Base-by-base conservation (phyloP, 1,140 invertebrate genomes). In the Brachionus rubens region DNA sequence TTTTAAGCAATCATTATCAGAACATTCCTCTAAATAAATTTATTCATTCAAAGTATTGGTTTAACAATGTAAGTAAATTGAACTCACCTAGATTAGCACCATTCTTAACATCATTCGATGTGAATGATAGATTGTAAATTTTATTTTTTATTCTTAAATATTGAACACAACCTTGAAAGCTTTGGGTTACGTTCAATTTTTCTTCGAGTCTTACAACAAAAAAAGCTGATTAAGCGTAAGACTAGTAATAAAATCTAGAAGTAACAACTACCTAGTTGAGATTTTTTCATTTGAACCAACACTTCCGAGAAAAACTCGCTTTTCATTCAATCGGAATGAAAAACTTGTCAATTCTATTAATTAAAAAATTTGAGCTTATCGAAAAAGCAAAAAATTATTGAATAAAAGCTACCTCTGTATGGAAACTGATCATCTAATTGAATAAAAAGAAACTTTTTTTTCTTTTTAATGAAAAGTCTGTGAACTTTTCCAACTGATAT, bases 121-220 rank as follows among this genome's bases (percentile, higher is more conserved):
- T 43, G 19, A 72, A 72, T 12, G 68, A 50, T 24, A 72, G 6
- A n/a, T 72, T 72, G 1, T 50, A 12, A n/a, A 24, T 14, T 33
- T 72, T 3, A 50, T 72, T 41, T 40, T 50, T 72, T 26, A 72
- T 12, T 54, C 30, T 72, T 19, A 72, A 72, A 72, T 36, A 72
- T 30, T 50, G 68, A 21, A 72, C 30, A 26, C 68, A 72, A 40
- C 68, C 68, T 10, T 65, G 59, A 43, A 65, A 43, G 19, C 21
- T 43, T 65, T 43, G 10, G 14, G 10, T 65, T 26, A 43, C 24
- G 28, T 65, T 65, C 12, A 65, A 43, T 16, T 24, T n/a, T n/a
- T n/a, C 36, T 19, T 43, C 24, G 12, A 43, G 21, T 65, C 19
- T 6, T 26, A 12, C 19, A 30, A 56, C 21, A 65, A 46, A 65